Conservation (phyloP, 2,888 invertebrate species). For the Anthoptus insignis region DNA sequence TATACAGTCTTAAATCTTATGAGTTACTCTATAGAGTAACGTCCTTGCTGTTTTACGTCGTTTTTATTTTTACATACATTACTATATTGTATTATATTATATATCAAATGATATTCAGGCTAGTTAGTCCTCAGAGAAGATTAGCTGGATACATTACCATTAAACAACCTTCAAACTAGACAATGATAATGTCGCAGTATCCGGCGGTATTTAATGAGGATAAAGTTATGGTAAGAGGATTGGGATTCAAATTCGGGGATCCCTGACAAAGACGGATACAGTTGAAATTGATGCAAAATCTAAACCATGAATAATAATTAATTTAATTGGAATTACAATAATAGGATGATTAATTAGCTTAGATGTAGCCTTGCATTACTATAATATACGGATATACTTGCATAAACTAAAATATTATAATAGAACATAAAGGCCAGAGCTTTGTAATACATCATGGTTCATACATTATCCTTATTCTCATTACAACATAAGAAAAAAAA, state of each 20-base stretch:
- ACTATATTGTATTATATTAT: background rate
- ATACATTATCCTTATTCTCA: too few species aligned
- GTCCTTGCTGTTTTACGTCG: too few species aligned
- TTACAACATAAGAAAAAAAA: too few species aligned
- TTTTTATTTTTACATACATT: background rate
- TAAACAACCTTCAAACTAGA: slow-evolving; percentile 60
- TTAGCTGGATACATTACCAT: slow-evolving; percentile 42
- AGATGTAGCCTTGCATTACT: too few species aligned
- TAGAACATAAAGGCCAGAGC: too few species aligned
- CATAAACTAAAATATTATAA: too few species aligned
- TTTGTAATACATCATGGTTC: too few species aligned
- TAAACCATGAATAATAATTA: slow-evolving; percentile 10
- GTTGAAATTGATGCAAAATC: slow-evolving; percentile 16
- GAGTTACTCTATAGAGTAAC: too few species aligned
- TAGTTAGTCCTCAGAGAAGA: background rate
- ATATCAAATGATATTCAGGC: background rate
- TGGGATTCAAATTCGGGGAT: slow-evolving; percentile 36
- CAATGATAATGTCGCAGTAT: slow-evolving; percentile 62
- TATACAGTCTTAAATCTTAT: too few species aligned
- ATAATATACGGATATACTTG: too few species aligned
- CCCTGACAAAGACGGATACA: slow-evolving; percentile 11
- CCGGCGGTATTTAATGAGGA: slow-evolving; percentile 64
- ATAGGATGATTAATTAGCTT: background rate
- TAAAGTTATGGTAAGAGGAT: slow-evolving; percentile 51
- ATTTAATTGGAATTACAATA: background rate